Conservation (phyloP, 2,888 invertebrate genomes). For the Stegana nigrithorax region DNA sequence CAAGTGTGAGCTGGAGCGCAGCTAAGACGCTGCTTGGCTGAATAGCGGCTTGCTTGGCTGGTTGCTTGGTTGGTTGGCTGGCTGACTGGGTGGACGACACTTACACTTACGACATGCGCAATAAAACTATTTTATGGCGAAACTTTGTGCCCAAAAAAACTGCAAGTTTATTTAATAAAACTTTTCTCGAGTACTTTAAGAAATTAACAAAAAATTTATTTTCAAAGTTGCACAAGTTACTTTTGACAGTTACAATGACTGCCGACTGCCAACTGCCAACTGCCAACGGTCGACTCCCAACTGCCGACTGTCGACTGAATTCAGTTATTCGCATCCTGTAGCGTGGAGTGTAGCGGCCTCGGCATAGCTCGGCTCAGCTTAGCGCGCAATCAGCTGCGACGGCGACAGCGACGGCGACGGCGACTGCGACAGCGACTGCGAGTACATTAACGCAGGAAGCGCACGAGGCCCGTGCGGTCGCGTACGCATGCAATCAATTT, state of each 20-base stretch:
- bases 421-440: too few relatives aligned
- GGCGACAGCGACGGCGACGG: not conserved
- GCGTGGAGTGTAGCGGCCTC: too few relatives aligned
- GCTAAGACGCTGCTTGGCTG: too few relatives aligned
- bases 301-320: too few relatives aligned
- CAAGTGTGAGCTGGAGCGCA: conserved; percentile 22
- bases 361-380: too few relatives aligned
- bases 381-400: not conserved
- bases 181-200: conserved; percentile 41
- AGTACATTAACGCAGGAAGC: too few relatives aligned
- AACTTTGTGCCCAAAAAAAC: conserved; percentile 32
- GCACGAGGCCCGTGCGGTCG: not conserved
- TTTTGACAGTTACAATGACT: conserved; percentile 8
- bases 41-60: too few relatives aligned
- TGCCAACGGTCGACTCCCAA: too few relatives aligned
- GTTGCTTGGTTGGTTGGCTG: too few relatives aligned
- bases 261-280: too few relatives aligned
- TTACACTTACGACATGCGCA: conserved; percentile 32
- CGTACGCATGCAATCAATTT: conserved; percentile 47
- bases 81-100: conserved; percentile 6
- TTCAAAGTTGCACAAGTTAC: conserved; percentile 5
- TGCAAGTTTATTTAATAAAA: conserved; percentile 50
- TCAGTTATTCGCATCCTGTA: too few relatives aligned
- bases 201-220: conserved; percentile 30
- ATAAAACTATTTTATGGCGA: conserved; percentile 56